Evolutionary conservation across 2,888 invertebrate species (phyloP).

Genomic region (Leistus spinibarbis): DNA sequence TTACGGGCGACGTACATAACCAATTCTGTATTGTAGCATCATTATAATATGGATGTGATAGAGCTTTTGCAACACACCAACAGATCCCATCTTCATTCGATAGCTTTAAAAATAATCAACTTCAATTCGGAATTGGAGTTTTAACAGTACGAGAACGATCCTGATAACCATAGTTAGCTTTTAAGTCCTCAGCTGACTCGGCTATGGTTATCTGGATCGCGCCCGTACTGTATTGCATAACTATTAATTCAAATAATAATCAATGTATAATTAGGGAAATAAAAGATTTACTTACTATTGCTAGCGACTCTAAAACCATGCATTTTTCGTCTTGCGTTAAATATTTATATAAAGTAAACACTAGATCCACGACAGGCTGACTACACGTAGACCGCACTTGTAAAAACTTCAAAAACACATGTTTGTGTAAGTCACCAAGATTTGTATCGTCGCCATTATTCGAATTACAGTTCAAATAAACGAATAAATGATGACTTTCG

Average conservation of each 20-base stretch:
- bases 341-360: constrained; percentile 66
- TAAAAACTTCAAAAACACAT: constrained; percentile 43
- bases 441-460: constrained; percentile 42
- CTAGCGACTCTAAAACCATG: constrained; percentile 62
- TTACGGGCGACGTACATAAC: constrained; percentile 56
- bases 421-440: constrained; percentile 48
- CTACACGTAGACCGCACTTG: constrained; percentile 54
- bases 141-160: not conserved
- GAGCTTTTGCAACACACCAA: constrained; percentile 58
- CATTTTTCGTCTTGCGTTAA: constrained; percentile 62
- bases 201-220: no score
- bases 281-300: constrained; percentile 58
- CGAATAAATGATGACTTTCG: constrained; percentile 61
- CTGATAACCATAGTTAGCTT: no score
- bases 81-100: constrained; percentile 51
- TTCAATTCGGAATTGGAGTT: not conserved
- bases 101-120: constrained; percentile 30
- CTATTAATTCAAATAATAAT: constrained; percentile 12
- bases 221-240: constrained; percentile 37
- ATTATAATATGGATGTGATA: constrained; percentile 58
- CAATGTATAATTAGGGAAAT: constrained; percentile 9
- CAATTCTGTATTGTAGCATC: constrained; percentile 57
- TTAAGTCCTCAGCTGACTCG: no score
- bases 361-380: constrained; percentile 64
- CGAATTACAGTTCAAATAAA: constrained; percentile 53